Base-by-base conservation (phyloP, 2,113 vertebrate genomes). In the Pyrgilauda ruficollis region DNA sequence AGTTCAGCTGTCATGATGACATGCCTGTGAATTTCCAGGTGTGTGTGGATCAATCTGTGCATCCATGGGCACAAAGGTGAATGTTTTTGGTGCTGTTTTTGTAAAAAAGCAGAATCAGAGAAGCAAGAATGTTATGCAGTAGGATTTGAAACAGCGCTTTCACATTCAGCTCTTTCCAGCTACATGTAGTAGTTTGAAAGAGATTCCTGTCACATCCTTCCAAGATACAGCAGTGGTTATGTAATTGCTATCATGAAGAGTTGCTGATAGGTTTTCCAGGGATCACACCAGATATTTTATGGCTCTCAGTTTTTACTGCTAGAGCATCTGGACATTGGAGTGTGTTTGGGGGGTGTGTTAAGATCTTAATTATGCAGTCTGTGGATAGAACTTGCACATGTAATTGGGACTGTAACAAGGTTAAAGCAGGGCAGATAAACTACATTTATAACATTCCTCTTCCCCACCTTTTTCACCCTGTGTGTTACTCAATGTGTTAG, bases 291-390 rank as follows among this genome's bases (percentile, higher is more conserved):
- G 44, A 33, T 86, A 33, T 39, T 86, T 58, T 61, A 23, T 43
- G 37, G 43, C 20, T 70, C 69, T 80, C n/a, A 41, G 31, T 33
- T 81, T 55, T 73, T 69, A 26, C 15, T 61, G 15, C 11, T 53
- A 26, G 20, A 26, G 39, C 52, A 19, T 28, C 24, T 89, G 80
- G 27, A 19, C 11, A 4, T 7, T 39, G 59, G 27, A 52, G 17
- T 0, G 0, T 63, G 1, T 43, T 2, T 37, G 13, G 39, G 26
- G 26, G 53, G 16, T 47, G 37, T 37, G 35, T 58, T 59, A 66
- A 74, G 15, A 15, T 62, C 33, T 74, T 64, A 64, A 24, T 61
- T 49, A 39, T 39, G 10, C 49, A 64, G 14, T 59, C 24, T 53
- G 20, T 17, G 39, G 59, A 50, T 50, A 86, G 67, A 78, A 55